Percentiles rank a stretch among this genome's conserved stretches.
Evolutionary conservation across 2,113 vertebrate genomes (phyloP).

Genomic region (Prochilodus magdalenae): DNA sequence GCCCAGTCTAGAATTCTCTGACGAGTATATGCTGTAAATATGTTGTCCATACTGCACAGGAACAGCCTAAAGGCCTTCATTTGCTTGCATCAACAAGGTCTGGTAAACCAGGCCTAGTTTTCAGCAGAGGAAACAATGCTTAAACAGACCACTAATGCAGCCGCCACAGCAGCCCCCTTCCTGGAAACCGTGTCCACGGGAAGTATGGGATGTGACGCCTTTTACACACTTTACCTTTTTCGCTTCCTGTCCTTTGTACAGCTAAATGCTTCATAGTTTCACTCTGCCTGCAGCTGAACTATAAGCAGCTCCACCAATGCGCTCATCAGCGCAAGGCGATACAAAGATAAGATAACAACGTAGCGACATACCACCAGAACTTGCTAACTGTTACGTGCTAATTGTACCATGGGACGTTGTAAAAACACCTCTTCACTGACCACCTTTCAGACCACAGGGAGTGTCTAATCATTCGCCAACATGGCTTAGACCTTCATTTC

Average conservation of each 20-base stretch:
- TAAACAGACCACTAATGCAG: conserved; percentile 35
- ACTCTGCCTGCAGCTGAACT: not conserved
- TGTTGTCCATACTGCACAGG: too few species aligned
- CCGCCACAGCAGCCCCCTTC: conserved; percentile 13
- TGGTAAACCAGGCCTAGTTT: not conserved
- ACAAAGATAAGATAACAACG: not conserved
- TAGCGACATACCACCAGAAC: not conserved
- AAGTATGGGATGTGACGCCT: conserved; percentile 46
- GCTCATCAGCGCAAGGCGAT: not conserved
- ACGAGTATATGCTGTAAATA: too few species aligned
- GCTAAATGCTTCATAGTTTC: not conserved
- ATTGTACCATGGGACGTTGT: not conserved
- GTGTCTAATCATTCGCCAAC: not conserved
- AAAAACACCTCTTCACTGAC: not conserved
- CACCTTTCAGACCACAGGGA: not conserved
- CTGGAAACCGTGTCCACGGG: conserved; percentile 50
- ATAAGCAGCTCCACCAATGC: not conserved
- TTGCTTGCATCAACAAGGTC: not conserved
- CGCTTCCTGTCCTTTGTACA: conserved; percentile 44
- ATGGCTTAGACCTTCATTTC: conserved; percentile 1
- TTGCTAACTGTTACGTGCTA: not conserved
- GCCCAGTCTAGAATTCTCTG: too few species aligned
- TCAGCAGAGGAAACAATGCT: conserved; percentile 32
- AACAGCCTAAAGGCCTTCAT: not conserved
- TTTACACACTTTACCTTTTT: conserved; percentile 38